Evolutionary conservation across 2,797 vertebrate genomes (phyloP).

Genomic region (Limosa lapponica): DNA sequence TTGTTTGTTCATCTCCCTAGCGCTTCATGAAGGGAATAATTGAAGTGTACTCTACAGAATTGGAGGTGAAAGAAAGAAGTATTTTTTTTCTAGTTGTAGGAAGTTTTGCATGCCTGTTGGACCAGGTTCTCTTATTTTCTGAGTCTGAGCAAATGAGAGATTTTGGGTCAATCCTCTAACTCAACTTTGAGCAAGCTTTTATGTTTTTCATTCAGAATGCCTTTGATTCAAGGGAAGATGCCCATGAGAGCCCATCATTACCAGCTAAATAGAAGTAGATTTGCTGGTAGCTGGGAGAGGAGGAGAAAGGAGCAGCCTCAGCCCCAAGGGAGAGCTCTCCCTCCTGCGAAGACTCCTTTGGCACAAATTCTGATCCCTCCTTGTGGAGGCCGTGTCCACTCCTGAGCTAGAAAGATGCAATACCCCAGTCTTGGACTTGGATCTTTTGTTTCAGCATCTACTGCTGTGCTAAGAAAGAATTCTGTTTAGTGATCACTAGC

Average conservation of each 20-base stretch:
- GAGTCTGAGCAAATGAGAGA: background rate
- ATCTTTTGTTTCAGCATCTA: background rate
- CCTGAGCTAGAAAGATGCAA: background rate
- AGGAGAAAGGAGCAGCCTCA: background rate
- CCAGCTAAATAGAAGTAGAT: background rate
- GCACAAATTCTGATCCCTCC: background rate
- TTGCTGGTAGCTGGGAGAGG: background rate
- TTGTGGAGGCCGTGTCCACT: background rate
- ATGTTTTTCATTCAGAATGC: background rate
- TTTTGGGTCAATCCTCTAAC: background rate
- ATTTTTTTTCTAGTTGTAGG: background rate
- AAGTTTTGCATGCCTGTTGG: background rate
- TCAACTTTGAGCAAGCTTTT: background rate
- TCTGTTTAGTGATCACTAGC: background rate
- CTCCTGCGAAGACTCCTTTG: background rate
- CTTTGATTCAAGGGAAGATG: background rate
- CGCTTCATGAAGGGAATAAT: background rate
- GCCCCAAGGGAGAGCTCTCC: background rate
- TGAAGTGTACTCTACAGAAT: background rate
- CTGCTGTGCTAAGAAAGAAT: background rate
- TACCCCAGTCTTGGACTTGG: accelerated
- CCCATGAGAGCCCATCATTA: background rate
- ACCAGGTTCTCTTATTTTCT: background rate
- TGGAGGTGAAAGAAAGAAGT: background rate
- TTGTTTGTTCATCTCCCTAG: background rate